Evolutionary conservation across 1,140 invertebrate genomes (phyloP), one percentile per base, ranked within the genome.

Genomic region (Stegodyphus mimosarum): DNA sequence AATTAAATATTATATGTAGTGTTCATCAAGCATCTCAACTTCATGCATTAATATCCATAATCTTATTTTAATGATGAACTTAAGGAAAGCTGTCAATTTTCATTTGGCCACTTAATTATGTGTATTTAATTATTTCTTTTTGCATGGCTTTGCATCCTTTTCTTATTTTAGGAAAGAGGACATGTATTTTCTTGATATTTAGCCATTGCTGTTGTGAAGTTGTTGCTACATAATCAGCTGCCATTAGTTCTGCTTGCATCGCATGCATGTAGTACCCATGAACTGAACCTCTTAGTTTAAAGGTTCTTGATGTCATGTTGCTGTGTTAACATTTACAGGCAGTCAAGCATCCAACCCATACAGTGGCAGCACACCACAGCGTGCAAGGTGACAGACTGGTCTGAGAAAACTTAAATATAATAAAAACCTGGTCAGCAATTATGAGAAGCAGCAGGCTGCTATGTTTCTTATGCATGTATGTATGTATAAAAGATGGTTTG

Each of bases 371-470:
- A 71, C 86, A 83, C 33, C 78, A 87, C 86, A 83, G 67, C 51
- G 86, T 87, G n/a, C 86, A 87, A 83, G 86, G 86, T 6, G 86
- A 87, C 73, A 76, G 86, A 70, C 86, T 87, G 52, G 86, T 87
- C 15, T 87, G 86, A 87, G 70, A 15, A 60, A 11, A 50, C 6
- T 49, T 10, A 71, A 11, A 13, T 71, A 18, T n/a, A 10, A 69
- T 69, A 55, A 81, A 81, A 49, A 69, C 66, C 81, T 76, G 81
- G 73, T 84, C 72, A 75, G 71, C 72, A 75, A 69, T 66, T 17
- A 7, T 55, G 63, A 60, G 81, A 84, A 71, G 73, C 81, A 84
- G 81, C 81, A 70, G 81, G 81, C 81, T 84, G 81, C 81, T 84
- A 69, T 73, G 53, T 73, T 72, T 81, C 70, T 73, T 73, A 71